These are phyloP conservation scores for Entomyzon cyanotis DNA, from an alignment of 2,113 vertebrate species.

Conservation along the genomic window DNA sequence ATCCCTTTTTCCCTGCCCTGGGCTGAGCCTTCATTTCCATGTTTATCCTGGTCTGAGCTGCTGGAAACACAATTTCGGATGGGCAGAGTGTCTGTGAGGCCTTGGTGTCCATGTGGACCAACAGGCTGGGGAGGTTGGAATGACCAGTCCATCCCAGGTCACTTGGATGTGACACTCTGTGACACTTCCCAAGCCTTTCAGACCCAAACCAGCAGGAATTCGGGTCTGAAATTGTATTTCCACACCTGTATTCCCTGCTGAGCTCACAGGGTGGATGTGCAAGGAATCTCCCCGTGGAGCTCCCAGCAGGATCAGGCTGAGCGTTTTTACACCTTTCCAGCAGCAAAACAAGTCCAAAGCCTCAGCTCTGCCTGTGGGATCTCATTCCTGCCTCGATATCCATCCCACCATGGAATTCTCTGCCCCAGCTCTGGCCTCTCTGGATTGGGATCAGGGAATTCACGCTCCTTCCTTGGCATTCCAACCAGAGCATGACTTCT, in stretches of 20 bases:
- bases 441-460: neutral
- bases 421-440: neutral
- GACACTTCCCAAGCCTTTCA: neutral
- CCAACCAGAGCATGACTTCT: neutral
- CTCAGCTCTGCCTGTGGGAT: neutral
- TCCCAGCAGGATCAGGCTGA: neutral
- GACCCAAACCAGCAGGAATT: neutral
- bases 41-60: neutral
- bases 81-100: neutral
- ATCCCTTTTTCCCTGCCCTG: rapidly evolving
- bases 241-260: neutral
- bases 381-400: neutral
- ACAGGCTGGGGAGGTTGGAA: neutral
- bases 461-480: neutral
- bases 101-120: rapidly evolving
- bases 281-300: neutral
- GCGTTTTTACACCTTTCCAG: neutral
- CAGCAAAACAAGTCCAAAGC: neutral
- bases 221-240: neutral
- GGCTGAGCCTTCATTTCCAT: rapidly evolving
- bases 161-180: no score
- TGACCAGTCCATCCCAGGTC: rapidly evolving
- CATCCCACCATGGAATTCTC: neutral
- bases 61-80: rapidly evolving
- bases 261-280: rapidly evolving